Evolutionary conservation across 2,797 vertebrate genomes (phyloP), one percentile per base, ranked within the genome.

Genomic region (Discoglossus pictus): DNA sequence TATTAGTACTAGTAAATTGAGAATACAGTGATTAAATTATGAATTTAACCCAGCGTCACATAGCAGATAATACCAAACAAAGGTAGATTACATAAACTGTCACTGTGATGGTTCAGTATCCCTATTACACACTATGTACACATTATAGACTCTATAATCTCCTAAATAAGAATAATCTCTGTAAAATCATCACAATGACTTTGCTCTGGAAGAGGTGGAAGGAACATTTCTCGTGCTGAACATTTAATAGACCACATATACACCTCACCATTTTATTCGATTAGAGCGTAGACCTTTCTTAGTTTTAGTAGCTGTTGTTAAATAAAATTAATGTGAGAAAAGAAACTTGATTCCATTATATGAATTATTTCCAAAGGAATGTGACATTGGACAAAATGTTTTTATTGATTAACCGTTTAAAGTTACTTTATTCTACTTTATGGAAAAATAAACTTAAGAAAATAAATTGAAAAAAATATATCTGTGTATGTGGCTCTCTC

Each of bases 251-350:
- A 25, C 18, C 38, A 34, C 43, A 38, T 20, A 16, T 24, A 15
- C 27, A 31, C 31, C 17, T 31, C 17, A 34, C 16, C 25, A 20
- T 21, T 18, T 20, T 46, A 31, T 47, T 61, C 21, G 48, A 50
- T 44, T 53, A 54, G 25, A 25, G 20, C 1, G 2, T n/a, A 53
- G 39, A 64, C 50, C 39, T 48, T 58, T 56, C 34, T 13, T 6
- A 42, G 43, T 44, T 31, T 65, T 56, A 47, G 16, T 46, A 23
- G 24, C 17, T 34, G 38, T 40, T 31, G 13, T 59, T 50, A 58
- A 58, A 20, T 20, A 20, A 16, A 50, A 58, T 67, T 47, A 56
- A 48, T 56, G 63, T 31, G 52, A 18, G 52, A 56, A 16, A 2
- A 7, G 21, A 56, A 46, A 18, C 15, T 31, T 47, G 20, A 27